Percentiles rank a stretch among this genome's conserved stretches.
Conservation (phyloP, 2,888 invertebrate genomes). For the Gerosis bhagava region DNA sequence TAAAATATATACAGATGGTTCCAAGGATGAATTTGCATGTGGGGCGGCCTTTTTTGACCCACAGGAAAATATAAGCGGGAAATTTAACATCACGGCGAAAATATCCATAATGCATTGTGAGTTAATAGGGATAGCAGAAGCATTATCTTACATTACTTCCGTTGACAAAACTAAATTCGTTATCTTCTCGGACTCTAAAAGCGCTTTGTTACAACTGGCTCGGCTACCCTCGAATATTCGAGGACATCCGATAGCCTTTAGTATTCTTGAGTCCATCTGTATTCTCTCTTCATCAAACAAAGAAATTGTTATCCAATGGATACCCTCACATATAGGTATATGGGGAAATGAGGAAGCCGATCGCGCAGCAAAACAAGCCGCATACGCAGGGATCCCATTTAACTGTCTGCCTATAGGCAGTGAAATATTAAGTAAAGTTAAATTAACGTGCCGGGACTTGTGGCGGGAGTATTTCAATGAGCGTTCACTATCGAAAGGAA, state of each 20-base stretch:
- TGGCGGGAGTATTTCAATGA: conserved; percentile 9
- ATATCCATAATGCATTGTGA: conserved; percentile 17
- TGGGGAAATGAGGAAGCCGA: conserved; percentile 10
- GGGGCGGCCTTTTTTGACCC: conserved; percentile 28
- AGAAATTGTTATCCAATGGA: conserved; percentile 13
- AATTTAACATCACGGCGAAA: conserved; percentile 9
- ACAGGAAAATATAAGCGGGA: neutral
- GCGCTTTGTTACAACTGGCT: conserved; percentile 25
- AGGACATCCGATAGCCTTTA: conserved; percentile 25
- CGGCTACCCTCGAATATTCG: conserved; percentile 23
- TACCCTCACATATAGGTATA: conserved; percentile 15
- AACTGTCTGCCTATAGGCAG: neutral
- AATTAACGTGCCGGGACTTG: neutral
- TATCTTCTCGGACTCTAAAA: conserved; percentile 21
- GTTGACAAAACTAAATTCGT: conserved; percentile 7
- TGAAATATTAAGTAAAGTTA: neutral
- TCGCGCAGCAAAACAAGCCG: conserved; percentile 1
- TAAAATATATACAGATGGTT: conserved; percentile 29
- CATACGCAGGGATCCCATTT: neutral
- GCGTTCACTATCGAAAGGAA: neutral
- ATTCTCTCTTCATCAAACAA: neutral
- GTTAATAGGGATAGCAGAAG: conserved; percentile 6
- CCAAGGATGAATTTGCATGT: conserved; percentile 13
- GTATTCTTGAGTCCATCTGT: conserved; percentile 10
- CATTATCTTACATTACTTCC: conserved; percentile 3